Base-by-base conservation (phyloP, 35 echinoderm and acorn worm genomes). In the Holothuria glaberrima region DNA sequence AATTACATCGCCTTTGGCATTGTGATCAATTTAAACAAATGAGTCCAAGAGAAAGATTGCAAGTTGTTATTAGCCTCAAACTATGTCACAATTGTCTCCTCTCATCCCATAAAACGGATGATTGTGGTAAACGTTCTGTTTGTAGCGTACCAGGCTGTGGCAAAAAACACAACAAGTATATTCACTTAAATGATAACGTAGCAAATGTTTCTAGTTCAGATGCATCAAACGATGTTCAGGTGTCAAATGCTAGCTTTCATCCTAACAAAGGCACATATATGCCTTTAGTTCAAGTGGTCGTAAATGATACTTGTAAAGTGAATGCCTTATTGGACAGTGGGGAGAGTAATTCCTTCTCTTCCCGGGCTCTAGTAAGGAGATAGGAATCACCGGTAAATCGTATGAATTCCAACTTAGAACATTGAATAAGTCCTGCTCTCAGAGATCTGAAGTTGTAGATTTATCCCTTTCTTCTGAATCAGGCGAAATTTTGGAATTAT, bases 181-280 rank as follows among this genome's bases (percentile, higher is more conserved):
- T 83, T 83, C 79, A 83, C 30, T 83, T 21, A 14, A 59, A 83
- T 61, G 48, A 83, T 83, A 83, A 59, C 56, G 63, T 66, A 66
- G 12, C 63, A 21, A 66, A 66, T 29, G 10, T 12, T 66, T 66
- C 20, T 0, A 75, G 21, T 65, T 21, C 61, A 6, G 61, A n/a
- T n/a, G n/a, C n/a, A n/a, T n/a, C n/a, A n/a, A n/a, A n/a, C n/a
- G n/a, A n/a, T n/a, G n/a, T n/a, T 65, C 61, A 65, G 61, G 61
- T 65, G 61, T 28, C 61, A 65, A 65, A 65, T 65, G 61, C 72
- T 45, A 75, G 13, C 22, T 75, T 45, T 20, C 41, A 18, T 18
- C 72, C 26, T 75, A 25, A 44, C 19, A 75, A 44, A 75, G 35
- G 72, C 6, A 75, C 72, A 45, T 21, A 75, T 41, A 67, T 67